Conservation (phyloP, 2,113 vertebrate genomes). For the Sardina pilchardus region DNA sequence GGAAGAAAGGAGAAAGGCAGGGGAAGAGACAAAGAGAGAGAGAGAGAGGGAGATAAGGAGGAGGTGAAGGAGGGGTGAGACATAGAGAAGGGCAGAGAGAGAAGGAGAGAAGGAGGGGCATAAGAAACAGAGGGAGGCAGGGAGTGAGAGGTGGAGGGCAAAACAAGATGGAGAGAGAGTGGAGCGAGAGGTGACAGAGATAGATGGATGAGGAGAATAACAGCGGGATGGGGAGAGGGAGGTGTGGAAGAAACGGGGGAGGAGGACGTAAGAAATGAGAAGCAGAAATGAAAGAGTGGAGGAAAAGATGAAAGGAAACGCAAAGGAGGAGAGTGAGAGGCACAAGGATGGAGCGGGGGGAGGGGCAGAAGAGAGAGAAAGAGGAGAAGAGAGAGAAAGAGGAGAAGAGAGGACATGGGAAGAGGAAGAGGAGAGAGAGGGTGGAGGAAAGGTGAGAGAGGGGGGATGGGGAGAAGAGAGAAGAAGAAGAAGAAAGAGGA, state of each 20-base stretch:
- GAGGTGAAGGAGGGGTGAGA: too few species aligned
- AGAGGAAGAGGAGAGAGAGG: not conserved
- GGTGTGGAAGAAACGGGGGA: too few species aligned
- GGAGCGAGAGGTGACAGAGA: constrained; percentile 1
- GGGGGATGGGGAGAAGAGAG: too few species aligned
- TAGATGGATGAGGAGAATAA: not conserved
- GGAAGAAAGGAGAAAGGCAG: not conserved
- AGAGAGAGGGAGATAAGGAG: not conserved
- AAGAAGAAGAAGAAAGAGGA: too few species aligned
- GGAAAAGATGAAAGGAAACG: not conserved
- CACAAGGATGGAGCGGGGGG: not conserved
- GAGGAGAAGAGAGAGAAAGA: not conserved
- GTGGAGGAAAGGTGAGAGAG: too few species aligned
- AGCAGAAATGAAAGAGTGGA: too few species aligned
- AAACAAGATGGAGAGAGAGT: not conserved
- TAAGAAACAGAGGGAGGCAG: not conserved
- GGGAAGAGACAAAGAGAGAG: too few species aligned
- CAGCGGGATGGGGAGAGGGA: not conserved
- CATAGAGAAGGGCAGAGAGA: not conserved
- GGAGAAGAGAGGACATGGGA: too few species aligned
- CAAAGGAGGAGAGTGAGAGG: not conserved
- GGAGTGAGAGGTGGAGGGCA: not conserved
- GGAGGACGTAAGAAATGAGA: too few species aligned
- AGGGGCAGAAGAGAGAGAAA: not conserved
- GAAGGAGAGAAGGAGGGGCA: not conserved